Conservation (phyloP, 2,888 invertebrate genomes). For the Trypoxylon attenuatum region DNA sequence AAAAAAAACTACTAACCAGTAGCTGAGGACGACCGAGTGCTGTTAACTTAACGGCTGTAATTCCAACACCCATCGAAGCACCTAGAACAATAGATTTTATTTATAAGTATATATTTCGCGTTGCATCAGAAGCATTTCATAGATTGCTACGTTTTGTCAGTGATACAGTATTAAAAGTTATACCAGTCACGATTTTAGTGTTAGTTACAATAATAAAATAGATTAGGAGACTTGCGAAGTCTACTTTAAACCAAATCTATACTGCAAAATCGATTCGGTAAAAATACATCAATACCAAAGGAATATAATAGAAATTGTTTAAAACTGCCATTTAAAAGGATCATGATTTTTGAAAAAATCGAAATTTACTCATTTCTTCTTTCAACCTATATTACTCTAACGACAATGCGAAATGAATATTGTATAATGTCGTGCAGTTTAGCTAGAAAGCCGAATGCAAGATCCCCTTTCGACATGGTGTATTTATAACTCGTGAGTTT, state of each 20-base stretch:
- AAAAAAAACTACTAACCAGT: slow-evolving; percentile 81
- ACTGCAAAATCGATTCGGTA: no score
- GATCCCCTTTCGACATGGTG: slow-evolving; percentile 27
- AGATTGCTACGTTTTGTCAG: no score
- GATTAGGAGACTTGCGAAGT: neutral
- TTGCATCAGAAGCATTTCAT: no score
- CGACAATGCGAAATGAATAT: slow-evolving; percentile 19
- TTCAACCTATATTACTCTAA: slow-evolving; percentile 1
- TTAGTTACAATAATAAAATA: neutral
- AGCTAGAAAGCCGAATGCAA: slow-evolving; percentile 35
- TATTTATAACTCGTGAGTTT: slow-evolving; percentile 51
- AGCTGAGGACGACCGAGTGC: slow-evolving; percentile 98
- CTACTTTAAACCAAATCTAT: no score
- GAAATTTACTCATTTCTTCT: neutral
- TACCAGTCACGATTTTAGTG: no score
- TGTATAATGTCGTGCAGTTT: slow-evolving; percentile 46
- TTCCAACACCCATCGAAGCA: slow-evolving; percentile 94
- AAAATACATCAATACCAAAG: neutral
- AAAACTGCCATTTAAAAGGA: no score
- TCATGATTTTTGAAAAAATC: neutral
- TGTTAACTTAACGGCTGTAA: slow-evolving; percentile 97
- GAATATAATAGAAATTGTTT: no score
- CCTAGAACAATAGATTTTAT: slow-evolving; percentile 76
- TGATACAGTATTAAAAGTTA: no score
- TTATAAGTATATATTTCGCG: neutral